These are phyloP conservation scores for Danaus melanippus DNA, from an alignment of 1,140 invertebrate species.

Conservation along the genomic window DNA sequence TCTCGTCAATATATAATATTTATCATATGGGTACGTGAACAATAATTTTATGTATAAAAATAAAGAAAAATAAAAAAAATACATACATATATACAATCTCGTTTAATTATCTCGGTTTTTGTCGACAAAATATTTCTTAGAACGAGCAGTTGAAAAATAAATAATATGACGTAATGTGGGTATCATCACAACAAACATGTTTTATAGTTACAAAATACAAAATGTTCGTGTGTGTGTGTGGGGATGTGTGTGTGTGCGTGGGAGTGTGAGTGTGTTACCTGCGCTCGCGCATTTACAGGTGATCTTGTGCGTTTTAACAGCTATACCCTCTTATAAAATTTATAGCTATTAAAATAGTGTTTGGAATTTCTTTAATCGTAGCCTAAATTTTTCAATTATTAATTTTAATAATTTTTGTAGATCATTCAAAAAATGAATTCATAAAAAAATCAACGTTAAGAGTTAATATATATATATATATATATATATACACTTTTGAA, in stretches of 20 bases:
- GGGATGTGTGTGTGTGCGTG: conserved; percentile 12
- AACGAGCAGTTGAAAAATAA: conserved; percentile 20
- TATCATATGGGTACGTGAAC: no score
- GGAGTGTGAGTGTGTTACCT: conserved; percentile 28
- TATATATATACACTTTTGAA: no score
- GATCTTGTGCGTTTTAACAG: conserved; percentile 27
- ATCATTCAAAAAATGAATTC: no score
- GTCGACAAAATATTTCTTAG: conserved; percentile 6
- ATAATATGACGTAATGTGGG: conserved; percentile 23
- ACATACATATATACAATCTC: conserved; percentile 7
- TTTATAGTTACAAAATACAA: conserved; percentile 29
- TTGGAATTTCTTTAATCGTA: no score
- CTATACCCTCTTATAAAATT: not conserved
- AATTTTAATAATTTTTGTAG: no score
- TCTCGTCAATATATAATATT: no score
- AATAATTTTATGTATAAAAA: no score
- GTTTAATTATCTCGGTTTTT: not conserved
- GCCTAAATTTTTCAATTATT: no score
- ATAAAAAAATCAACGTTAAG: no score
- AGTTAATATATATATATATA: no score
- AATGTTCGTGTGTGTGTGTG: conserved; percentile 16
- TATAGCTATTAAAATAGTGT: conserved; percentile 3
- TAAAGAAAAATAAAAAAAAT: not conserved
- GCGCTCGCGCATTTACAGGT: conserved; percentile 41
- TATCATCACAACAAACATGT: conserved; percentile 28